phyloP scores from a whole-genome alignment of 2,113 vertebrate genomes.

The Chelonoidis abingdonii region DNA sequence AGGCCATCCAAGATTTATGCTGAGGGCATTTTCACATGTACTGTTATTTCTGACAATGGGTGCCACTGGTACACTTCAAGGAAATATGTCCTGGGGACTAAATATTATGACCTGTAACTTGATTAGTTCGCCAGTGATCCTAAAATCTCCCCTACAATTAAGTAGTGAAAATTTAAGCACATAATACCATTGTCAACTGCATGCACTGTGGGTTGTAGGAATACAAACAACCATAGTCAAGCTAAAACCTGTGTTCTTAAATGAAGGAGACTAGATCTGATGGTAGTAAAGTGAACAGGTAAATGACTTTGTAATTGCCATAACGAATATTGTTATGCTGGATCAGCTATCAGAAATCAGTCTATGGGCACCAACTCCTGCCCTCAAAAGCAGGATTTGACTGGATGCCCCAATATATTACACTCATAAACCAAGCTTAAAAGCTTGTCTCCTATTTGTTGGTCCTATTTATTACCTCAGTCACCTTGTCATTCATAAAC shows the following conservation, averaged over 20 bases:
- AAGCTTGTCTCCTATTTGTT: not conserved
- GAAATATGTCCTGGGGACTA: not conserved
- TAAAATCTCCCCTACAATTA: not conserved
- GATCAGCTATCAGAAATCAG: not conserved
- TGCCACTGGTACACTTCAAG: not conserved
- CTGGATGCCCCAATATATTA: not conserved
- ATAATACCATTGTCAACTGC: fast-evolving
- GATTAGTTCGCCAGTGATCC: not conserved
- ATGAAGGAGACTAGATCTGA: not conserved
- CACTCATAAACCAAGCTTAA: not conserved
- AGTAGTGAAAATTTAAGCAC: not conserved
- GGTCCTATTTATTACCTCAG: not conserved
- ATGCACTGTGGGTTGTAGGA: too few relatives aligned
- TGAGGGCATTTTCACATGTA: not conserved
- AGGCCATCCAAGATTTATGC: not conserved
- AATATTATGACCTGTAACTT: not conserved
- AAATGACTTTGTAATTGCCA: not conserved
- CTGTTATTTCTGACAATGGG: conserved; percentile 7
- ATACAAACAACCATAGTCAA: not conserved
- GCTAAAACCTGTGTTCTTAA: not conserved
- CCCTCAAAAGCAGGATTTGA: not conserved
- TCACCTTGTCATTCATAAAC: not conserved
- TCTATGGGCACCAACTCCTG: not conserved
- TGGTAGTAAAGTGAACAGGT: not conserved
- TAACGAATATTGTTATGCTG: not conserved